These are phyloP conservation scores for Boleophthalmus pectinirostris DNA, from an alignment of 2,113 vertebrate genomes.

Conservation along the genomic window DNA sequence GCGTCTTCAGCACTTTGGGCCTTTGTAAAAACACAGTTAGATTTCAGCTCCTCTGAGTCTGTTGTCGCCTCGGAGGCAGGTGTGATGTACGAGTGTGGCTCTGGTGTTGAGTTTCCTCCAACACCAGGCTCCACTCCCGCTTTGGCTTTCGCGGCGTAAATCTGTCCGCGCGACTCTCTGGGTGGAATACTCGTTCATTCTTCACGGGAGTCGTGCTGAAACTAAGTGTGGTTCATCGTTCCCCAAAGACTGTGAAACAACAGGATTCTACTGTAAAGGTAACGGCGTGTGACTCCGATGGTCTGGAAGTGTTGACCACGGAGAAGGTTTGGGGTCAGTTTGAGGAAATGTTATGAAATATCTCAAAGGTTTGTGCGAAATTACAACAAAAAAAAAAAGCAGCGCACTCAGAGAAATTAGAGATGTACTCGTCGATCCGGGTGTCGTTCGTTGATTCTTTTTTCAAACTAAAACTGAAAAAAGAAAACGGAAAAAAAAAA, in stretches of 20 bases:
- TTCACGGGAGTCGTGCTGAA: neutral
- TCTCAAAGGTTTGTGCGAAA: too few relatives aligned
- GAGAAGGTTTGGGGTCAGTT: neutral
- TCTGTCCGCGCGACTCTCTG: neutral
- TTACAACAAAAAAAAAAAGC: too few relatives aligned
- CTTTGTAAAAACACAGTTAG: neutral
- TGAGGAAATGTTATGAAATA: neutral
- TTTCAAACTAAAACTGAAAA: too few relatives aligned
- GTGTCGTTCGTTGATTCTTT: too few relatives aligned
- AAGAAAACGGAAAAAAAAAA: too few relatives aligned
- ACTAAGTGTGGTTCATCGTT: neutral
- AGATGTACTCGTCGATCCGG: too few relatives aligned
- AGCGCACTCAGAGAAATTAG: too few relatives aligned
- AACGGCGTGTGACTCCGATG: neutral
- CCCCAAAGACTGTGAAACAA: neutral
- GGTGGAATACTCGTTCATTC: too few relatives aligned
- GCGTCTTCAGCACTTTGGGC: neutral
- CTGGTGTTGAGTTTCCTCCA: neutral
- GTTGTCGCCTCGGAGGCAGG: neutral
- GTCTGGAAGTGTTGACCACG: neutral
- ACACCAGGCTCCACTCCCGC: neutral
- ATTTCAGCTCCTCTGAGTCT: neutral
- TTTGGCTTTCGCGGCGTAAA: neutral
- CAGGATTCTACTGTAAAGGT: neutral
- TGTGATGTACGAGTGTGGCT: neutral